Evolutionary conservation across 2,797 vertebrate species (phyloP).

Genomic region (Sarcophilus harrisii): DNA sequence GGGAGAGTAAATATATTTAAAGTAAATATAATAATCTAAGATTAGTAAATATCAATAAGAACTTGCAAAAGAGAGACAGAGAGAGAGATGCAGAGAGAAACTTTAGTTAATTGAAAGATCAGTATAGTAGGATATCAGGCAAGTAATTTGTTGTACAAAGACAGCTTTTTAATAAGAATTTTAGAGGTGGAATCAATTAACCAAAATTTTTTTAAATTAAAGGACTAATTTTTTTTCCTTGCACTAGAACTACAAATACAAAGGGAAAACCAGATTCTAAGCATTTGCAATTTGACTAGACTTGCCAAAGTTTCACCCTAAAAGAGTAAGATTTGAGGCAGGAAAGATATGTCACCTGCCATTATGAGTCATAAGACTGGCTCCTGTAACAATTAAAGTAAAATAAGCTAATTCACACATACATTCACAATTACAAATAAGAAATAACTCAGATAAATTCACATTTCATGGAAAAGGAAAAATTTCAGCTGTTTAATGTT

Average conservation of each 20-base stretch:
- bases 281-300: not conserved
- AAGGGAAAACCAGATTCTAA: not conserved
- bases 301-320: not conserved
- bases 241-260: not conserved
- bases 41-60: too few relatives aligned
- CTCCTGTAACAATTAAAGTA: not conserved
- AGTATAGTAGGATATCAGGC: too few relatives aligned
- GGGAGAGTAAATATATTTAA: too few relatives aligned
- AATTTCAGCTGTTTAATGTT: not conserved
- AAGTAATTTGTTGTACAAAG: not conserved
- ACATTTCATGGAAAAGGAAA: not conserved
- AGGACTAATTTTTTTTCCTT: not conserved
- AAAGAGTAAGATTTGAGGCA: not conserved
- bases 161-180: not conserved
- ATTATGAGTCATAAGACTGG: not conserved
- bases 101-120: too few relatives aligned
- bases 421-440: not conserved
- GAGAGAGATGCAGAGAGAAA: too few relatives aligned
- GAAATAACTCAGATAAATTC: not conserved
- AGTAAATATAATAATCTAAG: too few relatives aligned
- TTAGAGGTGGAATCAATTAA: not conserved
- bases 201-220: not conserved
- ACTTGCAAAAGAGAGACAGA: too few relatives aligned
- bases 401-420: not conserved
- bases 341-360: not conserved